These are phyloP conservation scores for Chamaetylas fuelleborni DNA, from an alignment of 2,113 vertebrate genomes.

Conservation along the genomic window DNA sequence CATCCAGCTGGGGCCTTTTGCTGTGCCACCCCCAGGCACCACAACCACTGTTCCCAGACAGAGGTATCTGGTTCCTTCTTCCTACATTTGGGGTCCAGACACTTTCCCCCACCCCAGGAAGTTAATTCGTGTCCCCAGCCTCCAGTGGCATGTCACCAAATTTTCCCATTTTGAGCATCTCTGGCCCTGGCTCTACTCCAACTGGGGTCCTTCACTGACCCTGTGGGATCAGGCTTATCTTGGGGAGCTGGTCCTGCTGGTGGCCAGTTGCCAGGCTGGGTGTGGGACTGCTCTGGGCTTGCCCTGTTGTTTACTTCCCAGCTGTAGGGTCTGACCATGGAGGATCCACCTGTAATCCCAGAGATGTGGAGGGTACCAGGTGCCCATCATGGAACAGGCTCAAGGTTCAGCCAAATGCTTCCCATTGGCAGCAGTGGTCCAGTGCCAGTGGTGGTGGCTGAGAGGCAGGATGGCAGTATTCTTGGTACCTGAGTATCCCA, in stretches of 20 bases:
- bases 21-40: neutral
- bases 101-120: neutral
- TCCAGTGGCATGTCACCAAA: neutral
- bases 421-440: neutral
- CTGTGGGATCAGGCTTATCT: neutral
- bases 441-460: rapidly evolving
- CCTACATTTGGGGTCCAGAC: neutral
- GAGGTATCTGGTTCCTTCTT: neutral
- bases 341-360: neutral
- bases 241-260: neutral
- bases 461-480: neutral
- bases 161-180: neutral
- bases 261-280: neutral
- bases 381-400: neutral
- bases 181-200: rapidly evolving
- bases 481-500: rapidly evolving
- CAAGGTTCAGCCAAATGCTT: neutral
- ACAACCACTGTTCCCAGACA: neutral
- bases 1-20: neutral
- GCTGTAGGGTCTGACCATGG: neutral
- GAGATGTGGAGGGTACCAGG: neutral
- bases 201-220: neutral
- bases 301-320: neutral
- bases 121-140: neutral
- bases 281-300: neutral